Conservation (phyloP, 2,888 invertebrate species). For the Oeneis ivallda region DNA sequence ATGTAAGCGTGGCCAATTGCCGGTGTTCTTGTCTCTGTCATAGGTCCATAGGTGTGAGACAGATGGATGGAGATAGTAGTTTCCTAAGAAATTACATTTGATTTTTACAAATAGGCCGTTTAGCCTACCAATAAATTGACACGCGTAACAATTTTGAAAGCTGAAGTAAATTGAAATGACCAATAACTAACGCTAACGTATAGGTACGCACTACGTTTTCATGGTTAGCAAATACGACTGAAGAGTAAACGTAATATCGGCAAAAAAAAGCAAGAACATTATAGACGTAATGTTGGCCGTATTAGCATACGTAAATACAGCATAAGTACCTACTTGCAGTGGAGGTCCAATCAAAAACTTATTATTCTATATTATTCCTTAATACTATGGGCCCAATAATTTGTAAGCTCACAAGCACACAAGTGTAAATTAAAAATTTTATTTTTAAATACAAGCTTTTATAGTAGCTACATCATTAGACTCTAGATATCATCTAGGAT, state of each 20-base stretch:
- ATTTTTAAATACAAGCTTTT: too few species aligned
- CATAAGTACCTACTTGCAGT: not conserved
- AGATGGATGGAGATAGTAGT: conserved; percentile 36
- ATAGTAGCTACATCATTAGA: too few species aligned
- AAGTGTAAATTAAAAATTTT: too few species aligned
- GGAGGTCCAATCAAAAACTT: too few species aligned
- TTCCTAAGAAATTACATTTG: conserved; percentile 35
- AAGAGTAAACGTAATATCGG: not conserved
- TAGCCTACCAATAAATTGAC: not conserved
- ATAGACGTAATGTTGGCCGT: not conserved
- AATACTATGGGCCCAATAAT: too few species aligned
- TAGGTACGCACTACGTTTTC: not conserved
- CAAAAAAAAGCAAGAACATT: not conserved
- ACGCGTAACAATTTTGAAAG: conserved; percentile 6
- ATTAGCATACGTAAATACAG: not conserved
- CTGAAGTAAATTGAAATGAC: conserved; percentile 1
- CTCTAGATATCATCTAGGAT: too few species aligned
- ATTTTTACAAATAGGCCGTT: conserved; percentile 27
- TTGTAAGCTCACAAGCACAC: too few species aligned
- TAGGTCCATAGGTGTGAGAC: conserved; percentile 36
- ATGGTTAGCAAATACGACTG: not conserved
- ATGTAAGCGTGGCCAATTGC: conserved; percentile 57
- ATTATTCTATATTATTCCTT: too few species aligned
- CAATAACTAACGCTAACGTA: not conserved
- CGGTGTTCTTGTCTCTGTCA: conserved; percentile 46